These are phyloP conservation scores for Allacma fusca DNA, from an alignment of 2,888 invertebrate genomes.

Conservation along the genomic window DNA sequence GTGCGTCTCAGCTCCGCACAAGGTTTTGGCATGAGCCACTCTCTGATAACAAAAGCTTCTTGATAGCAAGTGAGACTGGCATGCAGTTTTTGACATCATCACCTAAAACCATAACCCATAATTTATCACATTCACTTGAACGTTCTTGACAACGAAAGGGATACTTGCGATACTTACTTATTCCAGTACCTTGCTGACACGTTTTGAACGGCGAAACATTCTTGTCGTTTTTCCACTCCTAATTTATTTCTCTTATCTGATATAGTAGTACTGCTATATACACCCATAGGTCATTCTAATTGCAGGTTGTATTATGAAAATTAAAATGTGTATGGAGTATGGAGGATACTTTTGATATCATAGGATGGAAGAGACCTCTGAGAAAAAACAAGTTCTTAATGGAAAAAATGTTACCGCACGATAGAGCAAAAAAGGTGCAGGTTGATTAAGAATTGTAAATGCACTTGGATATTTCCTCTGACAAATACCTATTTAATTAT, in stretches of 20 bases:
- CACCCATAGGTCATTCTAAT: background rate
- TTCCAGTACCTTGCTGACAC: slow-evolving; percentile 18
- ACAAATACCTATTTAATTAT: background rate
- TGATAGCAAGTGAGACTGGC: background rate
- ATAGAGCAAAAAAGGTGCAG: background rate
- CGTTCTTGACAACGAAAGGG: slow-evolving; percentile 11
- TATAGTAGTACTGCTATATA: background rate
- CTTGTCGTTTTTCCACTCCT: background rate
- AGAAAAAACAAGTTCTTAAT: background rate
- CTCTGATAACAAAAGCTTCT: background rate
- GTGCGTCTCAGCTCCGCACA: background rate
- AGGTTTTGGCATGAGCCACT: background rate
- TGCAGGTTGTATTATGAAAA: background rate
- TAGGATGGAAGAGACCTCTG: background rate
- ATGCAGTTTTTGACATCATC: slow-evolving; percentile 20
- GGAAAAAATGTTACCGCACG: slow-evolving; percentile 8
- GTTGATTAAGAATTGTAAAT: background rate
- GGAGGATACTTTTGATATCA: background rate
- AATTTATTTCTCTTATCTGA: slow-evolving; percentile 12
- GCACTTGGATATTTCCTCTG: background rate
- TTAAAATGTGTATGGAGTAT: background rate
- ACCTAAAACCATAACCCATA: slow-evolving; percentile 18
- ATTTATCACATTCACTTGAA: background rate
- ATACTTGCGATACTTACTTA: background rate
- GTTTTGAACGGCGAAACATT: background rate